A percentile compares a stretch with the other conserved stretches of the same genome.
Conservation (phyloP, 2,888 invertebrate species). For the Eristalinus aeneus region DNA sequence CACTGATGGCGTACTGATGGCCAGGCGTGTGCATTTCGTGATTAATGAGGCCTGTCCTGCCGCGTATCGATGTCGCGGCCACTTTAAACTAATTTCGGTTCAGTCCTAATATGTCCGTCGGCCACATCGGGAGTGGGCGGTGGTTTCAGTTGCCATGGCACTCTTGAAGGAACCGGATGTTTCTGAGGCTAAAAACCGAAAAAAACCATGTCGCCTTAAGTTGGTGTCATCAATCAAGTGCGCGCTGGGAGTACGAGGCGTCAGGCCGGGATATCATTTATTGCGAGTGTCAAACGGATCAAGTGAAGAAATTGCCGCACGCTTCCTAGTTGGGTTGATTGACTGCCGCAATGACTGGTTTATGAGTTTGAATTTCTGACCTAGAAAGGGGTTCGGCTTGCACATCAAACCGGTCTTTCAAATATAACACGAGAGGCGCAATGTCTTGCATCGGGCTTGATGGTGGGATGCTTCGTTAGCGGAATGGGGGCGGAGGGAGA, state of each 20-base stretch:
- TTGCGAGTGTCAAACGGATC: constrained; percentile 35
- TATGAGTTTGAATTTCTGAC: not conserved
- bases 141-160: not conserved
- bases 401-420: not conserved
- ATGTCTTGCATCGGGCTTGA: not conserved
- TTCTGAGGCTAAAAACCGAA: not conserved
- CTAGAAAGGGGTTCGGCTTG: not conserved
- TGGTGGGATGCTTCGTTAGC: not conserved
- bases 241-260: not conserved
- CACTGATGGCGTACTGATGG: not conserved
- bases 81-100: not conserved
- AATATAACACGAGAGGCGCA: not conserved
- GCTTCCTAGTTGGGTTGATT: constrained; percentile 56
- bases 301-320: constrained; percentile 23
- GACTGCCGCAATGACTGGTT: constrained; percentile 36
- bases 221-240: not conserved
- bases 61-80: not conserved
- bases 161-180: not conserved
- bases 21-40: not conserved
- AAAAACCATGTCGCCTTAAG: not conserved
- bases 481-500: not conserved
- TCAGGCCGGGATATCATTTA: not conserved
- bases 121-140: not conserved
- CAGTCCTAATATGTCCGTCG: not conserved
- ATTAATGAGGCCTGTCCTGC: not conserved